A percentile compares a stretch with the other conserved stretches of the same genome.
Evolutionary conservation across 2,113 vertebrate genomes (phyloP).

Genomic region (Elachura formosa): DNA sequence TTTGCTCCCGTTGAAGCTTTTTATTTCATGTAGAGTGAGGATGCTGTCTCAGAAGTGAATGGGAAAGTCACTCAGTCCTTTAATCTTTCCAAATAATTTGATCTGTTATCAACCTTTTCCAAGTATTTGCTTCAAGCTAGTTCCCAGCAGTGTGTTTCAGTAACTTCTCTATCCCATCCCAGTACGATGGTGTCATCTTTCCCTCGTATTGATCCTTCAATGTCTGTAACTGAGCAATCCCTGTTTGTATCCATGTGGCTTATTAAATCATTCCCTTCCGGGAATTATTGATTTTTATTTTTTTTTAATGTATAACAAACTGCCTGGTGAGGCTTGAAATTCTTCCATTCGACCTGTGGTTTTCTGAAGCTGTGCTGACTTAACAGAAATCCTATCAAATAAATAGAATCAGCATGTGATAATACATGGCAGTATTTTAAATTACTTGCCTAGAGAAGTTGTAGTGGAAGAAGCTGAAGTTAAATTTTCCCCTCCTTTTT

Average conservation of each 20-base stretch:
- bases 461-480: neutral
- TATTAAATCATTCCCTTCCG: neutral
- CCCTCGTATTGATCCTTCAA: neutral
- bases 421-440: neutral
- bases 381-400: neutral
- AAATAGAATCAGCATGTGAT: neutral
- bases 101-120: neutral
- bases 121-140: neutral
- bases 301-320: neutral
- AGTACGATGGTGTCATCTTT: neutral
- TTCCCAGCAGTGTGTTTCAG: neutral
- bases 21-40: neutral
- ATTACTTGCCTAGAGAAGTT: neutral
- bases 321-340: neutral
- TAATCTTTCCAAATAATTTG: neutral
- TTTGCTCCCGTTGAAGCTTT: neutral
- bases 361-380: neutral
- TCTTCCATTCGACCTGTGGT: fast-evolving
- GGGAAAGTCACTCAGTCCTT: neutral
- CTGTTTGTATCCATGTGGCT: neutral
- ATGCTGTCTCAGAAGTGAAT: neutral
- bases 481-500: neutral
- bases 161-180: neutral
- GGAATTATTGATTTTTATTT: neutral
- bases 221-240: neutral